phyloP scores from a whole-genome alignment of 2,113 vertebrate species.

The Calonectris borealis region DNA sequence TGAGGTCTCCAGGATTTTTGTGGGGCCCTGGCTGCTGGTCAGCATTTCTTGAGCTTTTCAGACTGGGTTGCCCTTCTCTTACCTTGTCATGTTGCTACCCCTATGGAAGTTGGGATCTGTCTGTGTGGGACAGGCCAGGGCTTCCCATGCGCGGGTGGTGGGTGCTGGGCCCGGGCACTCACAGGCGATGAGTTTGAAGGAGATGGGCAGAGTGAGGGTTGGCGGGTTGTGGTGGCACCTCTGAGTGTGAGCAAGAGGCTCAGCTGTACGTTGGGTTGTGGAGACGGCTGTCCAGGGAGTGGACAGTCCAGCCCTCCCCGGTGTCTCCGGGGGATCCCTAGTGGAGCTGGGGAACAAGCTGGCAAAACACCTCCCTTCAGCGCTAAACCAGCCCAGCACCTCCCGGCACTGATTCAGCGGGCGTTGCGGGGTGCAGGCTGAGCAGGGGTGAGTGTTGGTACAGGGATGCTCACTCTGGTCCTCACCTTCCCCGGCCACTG shows the following conservation, averaged over 20 bases:
- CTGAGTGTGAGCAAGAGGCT: not conserved
- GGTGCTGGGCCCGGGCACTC: not conserved
- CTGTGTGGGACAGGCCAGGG: not conserved
- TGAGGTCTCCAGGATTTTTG: not conserved
- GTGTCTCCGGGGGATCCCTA: not conserved
- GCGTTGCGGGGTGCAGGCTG: fast-evolving
- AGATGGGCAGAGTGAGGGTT: not conserved
- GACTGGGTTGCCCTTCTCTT: not conserved
- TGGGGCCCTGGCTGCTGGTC: not conserved
- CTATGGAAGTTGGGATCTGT: not conserved
- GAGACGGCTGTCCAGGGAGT: not conserved
- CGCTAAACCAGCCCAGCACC: not conserved
- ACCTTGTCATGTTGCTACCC: not conserved
- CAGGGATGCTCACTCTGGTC: not conserved
- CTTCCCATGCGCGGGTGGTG: not conserved
- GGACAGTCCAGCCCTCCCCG: fast-evolving
- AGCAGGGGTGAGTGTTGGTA: fast-evolving
- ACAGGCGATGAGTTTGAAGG: not conserved
- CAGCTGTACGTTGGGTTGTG: fast-evolving
- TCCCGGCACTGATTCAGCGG: not conserved
- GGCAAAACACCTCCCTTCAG: not conserved
- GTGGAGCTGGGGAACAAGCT: not conserved
- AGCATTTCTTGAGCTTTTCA: not conserved
- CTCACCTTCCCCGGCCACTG: not conserved
- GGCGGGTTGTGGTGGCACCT: not conserved